Percentiles rank a stretch among this genome's conserved stretches.
These are phyloP conservation scores for Prunella strophiata DNA, from an alignment of 2,797 vertebrate genomes.

Conservation along the genomic window DNA sequence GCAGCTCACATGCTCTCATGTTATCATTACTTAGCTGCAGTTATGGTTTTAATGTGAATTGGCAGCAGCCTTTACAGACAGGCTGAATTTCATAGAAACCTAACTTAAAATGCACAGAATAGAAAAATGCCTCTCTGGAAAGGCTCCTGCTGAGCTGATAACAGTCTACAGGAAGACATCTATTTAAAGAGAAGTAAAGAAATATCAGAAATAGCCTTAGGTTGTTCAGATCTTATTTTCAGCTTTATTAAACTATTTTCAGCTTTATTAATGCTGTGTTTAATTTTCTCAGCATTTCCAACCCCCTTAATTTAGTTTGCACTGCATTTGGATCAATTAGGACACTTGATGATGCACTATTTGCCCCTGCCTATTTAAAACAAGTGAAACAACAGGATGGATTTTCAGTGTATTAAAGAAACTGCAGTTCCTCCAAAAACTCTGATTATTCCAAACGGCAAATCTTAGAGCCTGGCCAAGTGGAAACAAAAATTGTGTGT, in stretches of 20 bases:
- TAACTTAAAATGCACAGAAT: conserved; percentile 60
- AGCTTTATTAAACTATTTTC: conserved; percentile 75
- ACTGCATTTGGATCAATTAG: conserved; percentile 64
- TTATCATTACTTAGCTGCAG: conserved; percentile 21
- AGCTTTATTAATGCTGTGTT: conserved; percentile 73
- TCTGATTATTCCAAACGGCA: not conserved
- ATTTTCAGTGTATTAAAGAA: conserved; percentile 19
- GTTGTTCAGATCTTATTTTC: conserved; percentile 64
- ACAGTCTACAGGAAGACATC: conserved; percentile 66
- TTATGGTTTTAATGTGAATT: conserved; percentile 45
- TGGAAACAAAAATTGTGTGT: not conserved
- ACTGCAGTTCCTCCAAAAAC: conserved; percentile 23
- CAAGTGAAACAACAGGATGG: not conserved
- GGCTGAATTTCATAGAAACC: conserved; percentile 44
- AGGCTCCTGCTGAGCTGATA: conserved; percentile 64
- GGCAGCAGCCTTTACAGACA: conserved; percentile 53
- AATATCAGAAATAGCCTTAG: conserved; percentile 63
- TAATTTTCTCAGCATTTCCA: conserved; percentile 65
- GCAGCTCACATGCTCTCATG: conserved; percentile 2
- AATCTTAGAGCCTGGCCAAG: not conserved
- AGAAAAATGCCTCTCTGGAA: conserved; percentile 55
- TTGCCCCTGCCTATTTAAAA: conserved; percentile 31
- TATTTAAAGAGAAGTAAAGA: conserved; percentile 67
- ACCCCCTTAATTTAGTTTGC: conserved; percentile 59
- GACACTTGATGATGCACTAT: conserved; percentile 19